Conservation (phyloP, 2,113 vertebrate genomes). For the Saccopteryx leptura region DNA sequence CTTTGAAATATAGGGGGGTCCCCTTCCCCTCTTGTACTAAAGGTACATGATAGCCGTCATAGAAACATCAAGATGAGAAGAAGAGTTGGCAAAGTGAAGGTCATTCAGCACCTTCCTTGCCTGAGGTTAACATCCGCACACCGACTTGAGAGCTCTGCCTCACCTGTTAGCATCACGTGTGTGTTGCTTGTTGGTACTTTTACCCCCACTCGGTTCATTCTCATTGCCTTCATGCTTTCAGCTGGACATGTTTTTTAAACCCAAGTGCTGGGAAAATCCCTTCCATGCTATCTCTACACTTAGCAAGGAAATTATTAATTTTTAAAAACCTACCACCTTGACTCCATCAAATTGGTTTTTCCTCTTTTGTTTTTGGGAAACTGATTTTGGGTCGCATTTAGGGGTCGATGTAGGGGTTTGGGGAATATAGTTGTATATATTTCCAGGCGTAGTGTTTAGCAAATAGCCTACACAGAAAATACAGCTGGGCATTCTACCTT, state of each 20-base stretch:
- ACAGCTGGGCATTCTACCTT: background rate
- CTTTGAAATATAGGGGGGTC: background rate
- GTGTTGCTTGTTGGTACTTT: background rate
- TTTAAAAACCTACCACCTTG: background rate
- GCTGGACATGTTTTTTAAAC: background rate
- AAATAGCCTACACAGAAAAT: conserved; percentile 17
- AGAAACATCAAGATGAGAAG: background rate
- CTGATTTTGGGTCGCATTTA: background rate
- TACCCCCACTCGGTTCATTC: background rate
- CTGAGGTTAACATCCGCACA: background rate
- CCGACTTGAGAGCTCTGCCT: background rate
- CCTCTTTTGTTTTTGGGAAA: background rate
- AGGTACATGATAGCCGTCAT: background rate
- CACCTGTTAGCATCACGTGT: background rate
- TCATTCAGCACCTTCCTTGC: background rate
- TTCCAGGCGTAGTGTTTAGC: conserved; percentile 11
- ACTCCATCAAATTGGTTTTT: conserved; percentile 29
- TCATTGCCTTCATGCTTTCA: background rate
- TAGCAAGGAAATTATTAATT: conserved; percentile 33
- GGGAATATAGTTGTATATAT: background rate
- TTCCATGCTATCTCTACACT: background rate
- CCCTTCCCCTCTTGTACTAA: background rate
- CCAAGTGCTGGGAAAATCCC: background rate
- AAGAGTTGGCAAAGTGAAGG: background rate
- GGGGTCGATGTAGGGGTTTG: background rate